Conservation (phyloP, 92 coral and sea anemone species). For the Phenganax subtilis region DNA sequence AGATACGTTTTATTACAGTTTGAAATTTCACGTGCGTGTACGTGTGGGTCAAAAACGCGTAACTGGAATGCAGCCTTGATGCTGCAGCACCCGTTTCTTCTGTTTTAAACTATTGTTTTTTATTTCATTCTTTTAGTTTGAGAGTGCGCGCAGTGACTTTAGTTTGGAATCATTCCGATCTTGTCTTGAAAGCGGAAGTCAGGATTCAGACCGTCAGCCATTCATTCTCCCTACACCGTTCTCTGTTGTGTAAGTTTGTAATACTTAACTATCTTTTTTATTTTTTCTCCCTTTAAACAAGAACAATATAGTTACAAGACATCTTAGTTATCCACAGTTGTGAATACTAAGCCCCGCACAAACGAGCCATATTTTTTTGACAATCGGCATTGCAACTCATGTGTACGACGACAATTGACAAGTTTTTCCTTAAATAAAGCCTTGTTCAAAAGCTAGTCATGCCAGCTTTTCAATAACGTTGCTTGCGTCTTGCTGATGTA, state of each 20-base stretch:
- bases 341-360: too few species aligned
- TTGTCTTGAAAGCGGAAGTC: conserved; percentile 60
- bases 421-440: too few species aligned
- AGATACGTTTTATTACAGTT: conserved; percentile 1
- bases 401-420: too few species aligned
- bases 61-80: not conserved
- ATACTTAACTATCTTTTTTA: not conserved
- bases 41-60: too few species aligned
- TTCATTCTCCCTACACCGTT: conserved; percentile 60
- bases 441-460: too few species aligned
- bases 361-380: too few species aligned
- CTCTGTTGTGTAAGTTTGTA: conserved; percentile 10
- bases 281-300: too few species aligned
- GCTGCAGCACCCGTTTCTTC: not conserved
- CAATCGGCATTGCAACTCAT: too few species aligned
- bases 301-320: too few species aligned
- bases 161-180: conserved; percentile 78
- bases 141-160: conserved; percentile 59
- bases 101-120: not conserved
- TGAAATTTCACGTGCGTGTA: not conserved
- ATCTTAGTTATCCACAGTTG: too few species aligned
- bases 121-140: conserved; percentile 45
- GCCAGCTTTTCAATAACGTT: too few species aligned
- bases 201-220: conserved; percentile 54
- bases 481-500: too few species aligned